A percentile compares a stretch with the other conserved stretches of the same genome.
These are phyloP conservation scores for Dallia pectoralis DNA, from an alignment of 2,797 vertebrate genomes.

Conservation along the genomic window DNA sequence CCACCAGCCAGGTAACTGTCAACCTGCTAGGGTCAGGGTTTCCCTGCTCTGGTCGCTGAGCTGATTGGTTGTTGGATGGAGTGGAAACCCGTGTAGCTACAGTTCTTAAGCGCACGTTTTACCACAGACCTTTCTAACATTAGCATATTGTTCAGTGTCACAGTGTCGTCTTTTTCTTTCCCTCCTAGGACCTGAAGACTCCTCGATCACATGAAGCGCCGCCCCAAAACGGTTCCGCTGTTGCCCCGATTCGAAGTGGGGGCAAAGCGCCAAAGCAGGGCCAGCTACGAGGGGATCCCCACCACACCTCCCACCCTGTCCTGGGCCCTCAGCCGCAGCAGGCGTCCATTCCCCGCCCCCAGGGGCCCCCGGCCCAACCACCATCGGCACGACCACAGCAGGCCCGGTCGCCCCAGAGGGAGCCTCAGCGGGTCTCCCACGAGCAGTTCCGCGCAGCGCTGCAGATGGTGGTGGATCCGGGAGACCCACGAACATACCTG, in stretches of 20 bases:
- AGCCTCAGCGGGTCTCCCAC: slow-evolving; percentile 92
- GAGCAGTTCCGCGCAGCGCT: slow-evolving; percentile 94
- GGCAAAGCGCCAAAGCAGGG: slow-evolving; percentile 44
- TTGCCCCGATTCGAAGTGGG: slow-evolving; percentile 40
- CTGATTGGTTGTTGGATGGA: too few relatives aligned
- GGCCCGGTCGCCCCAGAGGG: slow-evolving; percentile 81
- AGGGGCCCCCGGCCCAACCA: slow-evolving; percentile 46
- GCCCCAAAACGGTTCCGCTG: slow-evolving; percentile 77
- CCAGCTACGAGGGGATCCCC: slow-evolving; percentile 59
- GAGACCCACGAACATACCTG: slow-evolving; percentile 87
- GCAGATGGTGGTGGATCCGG: slow-evolving; percentile 95
- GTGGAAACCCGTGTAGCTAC: not conserved
- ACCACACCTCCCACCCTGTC: slow-evolving; percentile 72
- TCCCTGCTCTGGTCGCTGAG: too few relatives aligned
- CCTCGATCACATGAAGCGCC: slow-evolving; percentile 67
- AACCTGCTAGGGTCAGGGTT: not conserved
- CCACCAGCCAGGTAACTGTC: slow-evolving; percentile 77
- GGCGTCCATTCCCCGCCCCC: slow-evolving; percentile 62
- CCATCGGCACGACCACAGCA: slow-evolving; percentile 46
- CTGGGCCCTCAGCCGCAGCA: slow-evolving; percentile 64
- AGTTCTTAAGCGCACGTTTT: not conserved
- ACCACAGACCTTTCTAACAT: not conserved
- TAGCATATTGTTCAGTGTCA: not conserved
- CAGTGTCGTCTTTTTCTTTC: not conserved
- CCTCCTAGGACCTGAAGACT: slow-evolving; percentile 56